phyloP scores from a whole-genome alignment of 1,140 invertebrate species.

The Nephotettix cincticeps region DNA sequence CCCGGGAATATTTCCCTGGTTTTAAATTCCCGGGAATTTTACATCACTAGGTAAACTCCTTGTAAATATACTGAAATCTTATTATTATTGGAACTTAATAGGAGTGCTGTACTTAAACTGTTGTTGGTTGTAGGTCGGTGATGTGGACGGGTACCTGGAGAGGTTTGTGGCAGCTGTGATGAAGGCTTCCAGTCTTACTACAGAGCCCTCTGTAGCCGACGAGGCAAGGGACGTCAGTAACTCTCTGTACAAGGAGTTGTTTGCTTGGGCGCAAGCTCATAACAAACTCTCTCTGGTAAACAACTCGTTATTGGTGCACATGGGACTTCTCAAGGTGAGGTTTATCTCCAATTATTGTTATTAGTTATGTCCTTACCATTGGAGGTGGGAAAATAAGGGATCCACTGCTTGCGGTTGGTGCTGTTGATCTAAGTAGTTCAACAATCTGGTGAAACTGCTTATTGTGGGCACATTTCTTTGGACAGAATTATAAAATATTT shows the following conservation, averaged over 20 bases:
- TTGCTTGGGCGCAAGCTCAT: conserved; percentile 53
- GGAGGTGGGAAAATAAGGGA: too few relatives aligned
- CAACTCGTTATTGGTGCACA: conserved; percentile 63
- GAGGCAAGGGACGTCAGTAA: conserved; percentile 55
- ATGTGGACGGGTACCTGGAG: conserved; percentile 31
- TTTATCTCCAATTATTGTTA: too few relatives aligned
- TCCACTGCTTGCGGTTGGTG: too few relatives aligned
- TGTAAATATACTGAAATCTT: too few relatives aligned
- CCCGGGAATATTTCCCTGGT: too few relatives aligned
- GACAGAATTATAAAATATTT: too few relatives aligned
- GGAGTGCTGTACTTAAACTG: background rate
- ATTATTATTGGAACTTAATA: too few relatives aligned
- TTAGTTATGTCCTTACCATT: too few relatives aligned
- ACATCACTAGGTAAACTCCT: too few relatives aligned
- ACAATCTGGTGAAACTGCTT: conserved; percentile 18
- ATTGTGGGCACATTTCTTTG: too few relatives aligned
- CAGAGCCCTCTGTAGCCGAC: conserved; percentile 46
- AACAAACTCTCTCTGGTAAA: conserved; percentile 55
- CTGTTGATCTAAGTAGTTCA: too few relatives aligned
- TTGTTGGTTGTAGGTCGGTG: conserved; percentile 39
- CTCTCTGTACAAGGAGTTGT: conserved; percentile 58
- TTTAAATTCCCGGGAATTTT: too few relatives aligned
- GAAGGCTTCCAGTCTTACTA: conserved; percentile 21
- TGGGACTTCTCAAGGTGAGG: conserved; percentile 68
- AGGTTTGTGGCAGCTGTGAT: conserved; percentile 31